Conservation (phyloP, 2,113 vertebrate species). For the Callopanchax toddi region DNA sequence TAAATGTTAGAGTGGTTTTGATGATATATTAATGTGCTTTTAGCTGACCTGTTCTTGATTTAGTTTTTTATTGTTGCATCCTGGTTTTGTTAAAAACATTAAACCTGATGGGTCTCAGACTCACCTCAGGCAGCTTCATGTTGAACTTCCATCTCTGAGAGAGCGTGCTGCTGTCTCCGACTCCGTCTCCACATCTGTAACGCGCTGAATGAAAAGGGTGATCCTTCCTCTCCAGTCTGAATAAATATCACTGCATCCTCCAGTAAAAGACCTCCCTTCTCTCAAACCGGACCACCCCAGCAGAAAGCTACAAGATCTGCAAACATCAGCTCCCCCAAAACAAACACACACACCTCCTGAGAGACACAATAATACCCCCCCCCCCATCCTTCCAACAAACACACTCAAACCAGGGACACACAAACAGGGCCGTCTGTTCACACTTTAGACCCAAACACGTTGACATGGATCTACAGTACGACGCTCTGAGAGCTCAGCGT, state of each 20-base stretch:
- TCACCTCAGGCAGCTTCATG: conserved; percentile 42
- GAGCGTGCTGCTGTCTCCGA: not conserved
- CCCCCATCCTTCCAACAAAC: conserved; percentile 9
- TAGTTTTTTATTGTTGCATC: too few relatives aligned
- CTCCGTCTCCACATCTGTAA: not conserved
- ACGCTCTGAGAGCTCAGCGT: too few relatives aligned
- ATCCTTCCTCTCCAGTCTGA: not conserved
- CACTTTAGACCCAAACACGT: conserved; percentile 7
- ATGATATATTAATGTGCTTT: too few relatives aligned
- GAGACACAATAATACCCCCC: conserved; percentile 56
- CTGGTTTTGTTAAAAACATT: not conserved
- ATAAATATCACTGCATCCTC: conserved; percentile 25
- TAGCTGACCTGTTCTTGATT: too few relatives aligned
- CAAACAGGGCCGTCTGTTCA: too few relatives aligned
- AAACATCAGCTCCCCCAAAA: conserved; percentile 49
- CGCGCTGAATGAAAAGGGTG: conserved; percentile 7
- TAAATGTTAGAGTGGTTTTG: too few relatives aligned
- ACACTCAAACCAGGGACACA: conserved; percentile 42
- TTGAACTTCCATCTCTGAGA: not conserved
- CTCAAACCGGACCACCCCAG: conserved; percentile 70
- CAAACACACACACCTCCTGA: conserved; percentile 52
- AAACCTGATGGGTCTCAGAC: not conserved
- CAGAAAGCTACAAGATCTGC: conserved; percentile 56
- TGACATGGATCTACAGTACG: conserved; percentile 30
- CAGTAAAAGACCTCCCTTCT: conserved; percentile 31